Conservation (phyloP, 2,113 vertebrate genomes). For the Penelope pileata region DNA sequence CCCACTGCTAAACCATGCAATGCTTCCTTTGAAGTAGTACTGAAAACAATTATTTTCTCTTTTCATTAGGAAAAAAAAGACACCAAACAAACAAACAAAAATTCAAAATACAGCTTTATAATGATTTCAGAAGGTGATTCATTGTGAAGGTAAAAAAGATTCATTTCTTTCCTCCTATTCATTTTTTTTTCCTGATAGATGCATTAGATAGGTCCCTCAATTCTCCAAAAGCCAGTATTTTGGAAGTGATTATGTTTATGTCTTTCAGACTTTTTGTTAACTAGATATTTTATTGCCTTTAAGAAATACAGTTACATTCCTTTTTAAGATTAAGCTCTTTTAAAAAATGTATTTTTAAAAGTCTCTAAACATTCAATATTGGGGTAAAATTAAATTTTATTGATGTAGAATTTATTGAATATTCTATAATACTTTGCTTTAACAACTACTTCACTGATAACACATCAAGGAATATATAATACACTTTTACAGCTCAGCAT, state of each 20-base stretch:
- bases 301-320: background rate
- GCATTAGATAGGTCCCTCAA: background rate
- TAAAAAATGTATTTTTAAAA: background rate
- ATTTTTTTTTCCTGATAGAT: background rate
- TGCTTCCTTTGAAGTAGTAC: background rate
- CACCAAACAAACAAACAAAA: background rate
- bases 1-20: background rate
- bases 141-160: background rate
- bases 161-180: background rate
- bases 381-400: background rate
- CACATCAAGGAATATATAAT: slow-evolving; percentile 33
- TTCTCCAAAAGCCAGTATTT: background rate
- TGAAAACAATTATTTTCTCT: background rate
- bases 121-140: background rate
- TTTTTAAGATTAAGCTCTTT: background rate
- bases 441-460: slow-evolving; percentile 23
- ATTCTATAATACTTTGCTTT: slow-evolving; percentile 17
- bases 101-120: background rate
- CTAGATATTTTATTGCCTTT: background rate
- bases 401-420: background rate
- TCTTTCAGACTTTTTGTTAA: background rate
- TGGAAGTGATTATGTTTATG: background rate
- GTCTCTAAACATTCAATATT: background rate
- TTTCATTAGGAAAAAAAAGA: background rate
- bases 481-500: slow-evolving; percentile 28